Evolutionary conservation across 2,797 vertebrate genomes (phyloP).

Genomic region (Typhlichthys subterraneus): DNA sequence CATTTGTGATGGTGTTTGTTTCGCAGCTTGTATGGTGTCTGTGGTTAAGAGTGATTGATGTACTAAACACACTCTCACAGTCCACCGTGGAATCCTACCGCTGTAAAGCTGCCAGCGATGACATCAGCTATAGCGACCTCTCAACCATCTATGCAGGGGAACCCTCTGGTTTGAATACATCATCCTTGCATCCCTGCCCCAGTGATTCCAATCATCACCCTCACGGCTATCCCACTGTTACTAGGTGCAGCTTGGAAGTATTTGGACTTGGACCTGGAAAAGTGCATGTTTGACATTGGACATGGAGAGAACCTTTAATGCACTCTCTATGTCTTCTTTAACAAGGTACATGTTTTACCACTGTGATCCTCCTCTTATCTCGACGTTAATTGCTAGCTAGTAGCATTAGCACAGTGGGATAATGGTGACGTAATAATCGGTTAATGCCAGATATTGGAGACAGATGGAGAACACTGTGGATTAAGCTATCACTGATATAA

Average conservation of each 20-base stretch:
- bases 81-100: constrained; percentile 55
- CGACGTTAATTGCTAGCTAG: constrained; percentile 21
- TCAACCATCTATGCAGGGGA: constrained; percentile 16
- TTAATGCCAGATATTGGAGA: constrained; percentile 36
- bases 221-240: constrained; percentile 35
- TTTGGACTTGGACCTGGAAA: constrained; percentile 63
- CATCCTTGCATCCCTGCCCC: constrained; percentile 14
- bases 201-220: constrained; percentile 43
- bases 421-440: constrained; percentile 31
- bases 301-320: constrained; percentile 44
- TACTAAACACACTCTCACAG: background rate
- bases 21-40: background rate
- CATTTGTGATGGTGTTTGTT: background rate
- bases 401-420: constrained; percentile 47
- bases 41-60: constrained; percentile 36
- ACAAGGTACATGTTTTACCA: constrained; percentile 31
- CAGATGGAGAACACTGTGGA: background rate
- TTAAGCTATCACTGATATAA: constrained; percentile 3
- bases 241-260: constrained; percentile 58
- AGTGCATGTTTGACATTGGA: constrained; percentile 63
- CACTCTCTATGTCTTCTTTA: constrained; percentile 26
- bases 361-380: constrained; percentile 41
- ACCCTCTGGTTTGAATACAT: constrained; percentile 50
- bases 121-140: constrained; percentile 45
- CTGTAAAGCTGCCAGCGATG: constrained; percentile 38